Percentiles rank a stretch among this genome's conserved stretches.
phyloP scores from a whole-genome alignment of 2,888 invertebrate species.

The Ophraella communa region DNA sequence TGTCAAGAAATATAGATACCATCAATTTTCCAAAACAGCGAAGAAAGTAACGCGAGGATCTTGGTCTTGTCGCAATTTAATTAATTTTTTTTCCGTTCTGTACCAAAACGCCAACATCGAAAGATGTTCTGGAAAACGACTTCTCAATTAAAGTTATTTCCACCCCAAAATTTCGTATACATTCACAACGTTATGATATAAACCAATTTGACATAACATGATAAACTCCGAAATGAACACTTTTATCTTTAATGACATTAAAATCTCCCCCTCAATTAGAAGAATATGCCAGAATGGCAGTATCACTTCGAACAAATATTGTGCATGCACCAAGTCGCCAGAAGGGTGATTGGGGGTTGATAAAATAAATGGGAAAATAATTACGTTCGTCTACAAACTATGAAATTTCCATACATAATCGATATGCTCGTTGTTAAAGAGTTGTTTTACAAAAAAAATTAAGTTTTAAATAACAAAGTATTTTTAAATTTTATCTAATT shows the following conservation, averaged over 20 bases:
- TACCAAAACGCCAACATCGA: not conserved
- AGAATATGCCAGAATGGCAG: constrained; percentile 27
- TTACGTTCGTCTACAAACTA: constrained; percentile 22
- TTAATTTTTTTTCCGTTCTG: constrained; percentile 5
- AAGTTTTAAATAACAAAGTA: too few relatives aligned
- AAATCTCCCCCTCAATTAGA: constrained; percentile 33
- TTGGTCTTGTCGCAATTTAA: constrained; percentile 7
- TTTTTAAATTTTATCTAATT: too few relatives aligned
- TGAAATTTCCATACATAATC: constrained; percentile 10
- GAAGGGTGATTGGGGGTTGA: constrained; percentile 34
- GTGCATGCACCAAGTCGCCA: constrained; percentile 30
- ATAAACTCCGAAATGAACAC: constrained; percentile 37
- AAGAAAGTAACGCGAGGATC: not conserved
- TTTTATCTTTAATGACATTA: constrained; percentile 39
- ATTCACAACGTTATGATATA: constrained; percentile 30
- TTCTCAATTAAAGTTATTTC: constrained; percentile 19
- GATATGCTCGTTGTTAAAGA: not conserved
- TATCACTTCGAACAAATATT: constrained; percentile 41
- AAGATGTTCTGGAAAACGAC: constrained; percentile 12
- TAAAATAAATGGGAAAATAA: constrained; percentile 39
- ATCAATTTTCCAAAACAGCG: constrained; percentile 6
- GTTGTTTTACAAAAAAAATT: too few relatives aligned
- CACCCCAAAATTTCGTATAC: constrained; percentile 5
- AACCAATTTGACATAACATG: constrained; percentile 35
- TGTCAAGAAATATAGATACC: not conserved